Base-by-base conservation (phyloP, 2,797 vertebrate species). In the Poeciliopsis presidionis region DNA sequence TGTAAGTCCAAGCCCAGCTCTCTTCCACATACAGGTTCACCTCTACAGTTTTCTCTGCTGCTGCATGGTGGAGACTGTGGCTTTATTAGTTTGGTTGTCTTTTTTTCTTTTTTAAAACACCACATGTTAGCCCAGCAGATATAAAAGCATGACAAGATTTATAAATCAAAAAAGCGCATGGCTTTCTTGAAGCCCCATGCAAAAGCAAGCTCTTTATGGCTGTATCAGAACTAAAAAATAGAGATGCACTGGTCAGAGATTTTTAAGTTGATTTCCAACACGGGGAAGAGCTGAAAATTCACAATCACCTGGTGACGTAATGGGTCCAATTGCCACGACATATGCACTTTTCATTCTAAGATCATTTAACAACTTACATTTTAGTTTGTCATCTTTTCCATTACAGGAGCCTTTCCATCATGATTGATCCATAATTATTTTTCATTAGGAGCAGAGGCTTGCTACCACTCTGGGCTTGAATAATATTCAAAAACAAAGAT, bases 1-100 rank as follows among this genome's bases (percentile, higher is more conserved):
- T 99, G 98, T 99, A 98, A 99, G 98, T 99, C 92, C 94, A 91
- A 80, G 78, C 94, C 93, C 76, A 49, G 76, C 85, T 18, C 78
- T 76, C 77, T 74, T 59, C 57, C 5, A 43, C 90, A 92, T 89
- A 90, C 88, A 75, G 51, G 33, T 57, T 85, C 79, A 88, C 28
- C 11, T 25, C 70, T 73, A 7, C 76, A 75, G 55, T 45, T 65
- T 67, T 59, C 47, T 75, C 3, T 25, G 51, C 73, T 82, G 70
- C 75, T 89, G 93, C 92, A 92, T 86, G 84, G 86, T 87, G 82
- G 75, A 88, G 79, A 72, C 78, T 53, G 76, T 81, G 57, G 82
- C 4, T 49, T 25, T 81, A 59, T 70, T 76, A 7, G 75, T 78
- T 80, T 83, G 87, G 79, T 85, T 41, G 20, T 41, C 76, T 70